Evolutionary conservation across 2,888 invertebrate genomes (phyloP).

Genomic region (Sesia apiformis): DNA sequence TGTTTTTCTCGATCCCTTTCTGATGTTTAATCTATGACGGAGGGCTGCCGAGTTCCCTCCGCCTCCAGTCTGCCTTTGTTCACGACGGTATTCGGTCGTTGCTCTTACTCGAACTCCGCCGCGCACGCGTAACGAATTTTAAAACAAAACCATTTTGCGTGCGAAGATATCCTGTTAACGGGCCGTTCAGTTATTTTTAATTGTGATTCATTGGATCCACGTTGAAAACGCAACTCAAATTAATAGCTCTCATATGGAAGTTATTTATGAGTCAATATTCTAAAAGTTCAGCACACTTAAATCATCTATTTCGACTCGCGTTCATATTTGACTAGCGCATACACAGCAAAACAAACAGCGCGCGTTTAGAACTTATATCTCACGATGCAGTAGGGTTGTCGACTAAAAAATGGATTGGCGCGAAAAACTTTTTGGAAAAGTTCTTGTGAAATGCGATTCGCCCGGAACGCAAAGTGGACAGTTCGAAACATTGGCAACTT

Average conservation of each 20-base stretch:
- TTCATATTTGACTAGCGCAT: background rate
- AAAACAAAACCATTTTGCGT: conserved; percentile 36
- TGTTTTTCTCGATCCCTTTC: conserved; percentile 1
- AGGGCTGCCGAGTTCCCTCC: conserved; percentile 36
- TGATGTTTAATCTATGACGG: conserved; percentile 49
- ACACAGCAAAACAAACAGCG: background rate
- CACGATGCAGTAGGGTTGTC: background rate
- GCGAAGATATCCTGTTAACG: background rate
- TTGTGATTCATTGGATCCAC: conserved; percentile 1
- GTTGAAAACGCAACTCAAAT: background rate
- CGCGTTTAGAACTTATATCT: background rate
- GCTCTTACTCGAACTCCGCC: conserved; percentile 19
- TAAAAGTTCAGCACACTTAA: conserved; percentile 1
- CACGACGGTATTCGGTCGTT: conserved; percentile 49
- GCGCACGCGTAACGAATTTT: conserved; percentile 36
- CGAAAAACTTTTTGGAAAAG: conserved; percentile 75
- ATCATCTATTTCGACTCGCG: background rate
- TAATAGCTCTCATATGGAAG: too few relatives aligned
- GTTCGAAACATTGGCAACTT: conserved; percentile 57
- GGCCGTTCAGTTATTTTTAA: conserved; percentile 1
- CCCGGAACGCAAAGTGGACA: conserved; percentile 54
- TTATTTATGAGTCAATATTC: background rate
- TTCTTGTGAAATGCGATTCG: conserved; percentile 68
- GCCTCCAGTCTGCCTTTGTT: conserved; percentile 57
- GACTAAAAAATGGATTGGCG: conserved; percentile 70